Percentiles rank a stretch among this genome's conserved stretches.
These are phyloP conservation scores for Cherax destructor DNA, from an alignment of 1,140 invertebrate genomes.

Conservation along the genomic window DNA sequence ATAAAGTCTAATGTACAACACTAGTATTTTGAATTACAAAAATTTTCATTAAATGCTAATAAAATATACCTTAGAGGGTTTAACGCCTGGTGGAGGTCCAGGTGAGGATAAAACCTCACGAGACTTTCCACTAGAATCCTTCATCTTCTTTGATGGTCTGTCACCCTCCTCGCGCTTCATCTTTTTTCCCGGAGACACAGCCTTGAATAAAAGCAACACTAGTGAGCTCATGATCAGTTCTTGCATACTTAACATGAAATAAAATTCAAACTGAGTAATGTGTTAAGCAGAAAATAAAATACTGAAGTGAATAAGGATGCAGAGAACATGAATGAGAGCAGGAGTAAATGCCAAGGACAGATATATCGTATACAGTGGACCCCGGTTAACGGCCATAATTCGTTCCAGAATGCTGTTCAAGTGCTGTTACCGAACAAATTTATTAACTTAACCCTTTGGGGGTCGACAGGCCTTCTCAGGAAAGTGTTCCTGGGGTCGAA, in stretches of 20 bases:
- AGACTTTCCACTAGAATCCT: slow-evolving; percentile 73
- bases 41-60: background rate
- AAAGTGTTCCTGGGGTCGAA: no score
- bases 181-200: slow-evolving; percentile 65
- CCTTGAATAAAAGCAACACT: slow-evolving; percentile 17
- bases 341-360: no score
- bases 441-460: no score
- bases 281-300: background rate
- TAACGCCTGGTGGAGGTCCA: slow-evolving; percentile 73
- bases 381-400: no score
- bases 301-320: background rate
- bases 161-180: slow-evolving; percentile 64
- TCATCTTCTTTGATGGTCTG: slow-evolving; percentile 68
- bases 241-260: background rate
- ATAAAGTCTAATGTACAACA: background rate
- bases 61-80: slow-evolving; percentile 66
- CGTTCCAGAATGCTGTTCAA: no score
- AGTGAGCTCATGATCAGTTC: background rate
- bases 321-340: background rate
- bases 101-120: slow-evolving; percentile 58
- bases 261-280: no score
- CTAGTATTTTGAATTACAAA: background rate
- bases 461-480: no score
- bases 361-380: no score
- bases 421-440: no score